Conservation (phyloP, 1,140 invertebrate genomes). For the Nomia melanderi region DNA sequence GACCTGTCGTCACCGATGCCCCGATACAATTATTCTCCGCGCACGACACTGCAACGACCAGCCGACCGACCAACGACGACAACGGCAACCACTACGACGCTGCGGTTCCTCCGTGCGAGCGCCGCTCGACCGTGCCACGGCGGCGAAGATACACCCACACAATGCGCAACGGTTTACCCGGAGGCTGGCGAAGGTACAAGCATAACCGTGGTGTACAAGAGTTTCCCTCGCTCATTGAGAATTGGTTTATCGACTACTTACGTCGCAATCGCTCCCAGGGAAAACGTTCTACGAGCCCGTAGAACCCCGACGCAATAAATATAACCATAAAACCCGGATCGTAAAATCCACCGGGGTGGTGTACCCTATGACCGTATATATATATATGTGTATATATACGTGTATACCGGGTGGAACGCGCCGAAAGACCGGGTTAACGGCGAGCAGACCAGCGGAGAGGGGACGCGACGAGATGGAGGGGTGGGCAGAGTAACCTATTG, state of each 20-base stretch:
- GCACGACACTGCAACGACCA: background rate
- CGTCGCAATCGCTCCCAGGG: slow-evolving; percentile 64
- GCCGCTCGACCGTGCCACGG: background rate
- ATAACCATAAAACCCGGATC: slow-evolving; percentile 69
- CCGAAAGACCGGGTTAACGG: too few relatives aligned
- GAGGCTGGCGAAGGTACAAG: slow-evolving; percentile 41
- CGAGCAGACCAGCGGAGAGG: too few relatives aligned
- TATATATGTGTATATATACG: slow-evolving; percentile 16
- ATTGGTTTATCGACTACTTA: slow-evolving; percentile 75
- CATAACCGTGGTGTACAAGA: slow-evolving; percentile 53
- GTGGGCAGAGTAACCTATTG: slow-evolving; percentile 51
- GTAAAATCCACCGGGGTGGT: slow-evolving; percentile 62
- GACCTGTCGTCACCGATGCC: slow-evolving; percentile 8
- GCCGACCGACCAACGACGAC: too few relatives aligned
- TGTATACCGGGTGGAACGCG: background rate
- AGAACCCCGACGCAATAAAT: slow-evolving; percentile 66
- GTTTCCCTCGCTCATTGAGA: slow-evolving; percentile 68
- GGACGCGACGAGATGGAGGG: background rate
- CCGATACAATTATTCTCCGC: slow-evolving; percentile 17
- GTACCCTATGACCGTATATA: slow-evolving; percentile 19
- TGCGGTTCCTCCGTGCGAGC: background rate
- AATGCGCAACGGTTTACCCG: background rate
- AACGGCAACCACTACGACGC: too few relatives aligned
- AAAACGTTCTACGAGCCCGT: slow-evolving; percentile 58
- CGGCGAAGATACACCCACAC: background rate